Conservation (phyloP, 1,140 invertebrate genomes). For the Diorhabda carinulata region DNA sequence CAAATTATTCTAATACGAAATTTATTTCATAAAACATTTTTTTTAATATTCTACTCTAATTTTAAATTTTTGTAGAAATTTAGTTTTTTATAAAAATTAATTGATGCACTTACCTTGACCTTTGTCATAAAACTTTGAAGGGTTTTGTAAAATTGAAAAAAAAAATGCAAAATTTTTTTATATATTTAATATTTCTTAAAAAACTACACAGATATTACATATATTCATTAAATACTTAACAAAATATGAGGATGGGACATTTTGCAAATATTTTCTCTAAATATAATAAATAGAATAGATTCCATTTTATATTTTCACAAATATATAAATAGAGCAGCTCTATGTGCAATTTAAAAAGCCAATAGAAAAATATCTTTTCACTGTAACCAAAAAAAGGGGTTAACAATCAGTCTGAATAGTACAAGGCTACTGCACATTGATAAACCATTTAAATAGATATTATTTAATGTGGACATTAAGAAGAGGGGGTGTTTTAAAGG, state of each 20-base stretch:
- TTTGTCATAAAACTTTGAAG: no score
- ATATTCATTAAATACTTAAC: background rate
- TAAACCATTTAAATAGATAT: background rate
- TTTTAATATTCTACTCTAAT: no score
- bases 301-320: background rate
- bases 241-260: conserved; percentile 2
- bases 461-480: no score
- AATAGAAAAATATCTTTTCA: background rate
- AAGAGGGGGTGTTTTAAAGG: no score
- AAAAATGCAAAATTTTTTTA: background rate
- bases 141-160: background rate
- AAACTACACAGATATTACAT: background rate
- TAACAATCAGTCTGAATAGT: background rate
- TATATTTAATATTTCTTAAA: background rate
- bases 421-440: background rate
- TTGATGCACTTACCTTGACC: no score
- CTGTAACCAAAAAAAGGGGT: background rate
- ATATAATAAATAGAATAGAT: background rate
- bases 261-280: background rate
- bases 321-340: background rate
- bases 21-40: no score
- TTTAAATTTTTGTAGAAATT: no score
- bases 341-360: background rate
- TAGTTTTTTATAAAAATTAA: no score
- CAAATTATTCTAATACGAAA: no score